Percentiles rank a stretch among this genome's conserved stretches.
These are phyloP conservation scores for Xerus inauris DNA, from an alignment of 2,113 vertebrate species.

Conservation along the genomic window DNA sequence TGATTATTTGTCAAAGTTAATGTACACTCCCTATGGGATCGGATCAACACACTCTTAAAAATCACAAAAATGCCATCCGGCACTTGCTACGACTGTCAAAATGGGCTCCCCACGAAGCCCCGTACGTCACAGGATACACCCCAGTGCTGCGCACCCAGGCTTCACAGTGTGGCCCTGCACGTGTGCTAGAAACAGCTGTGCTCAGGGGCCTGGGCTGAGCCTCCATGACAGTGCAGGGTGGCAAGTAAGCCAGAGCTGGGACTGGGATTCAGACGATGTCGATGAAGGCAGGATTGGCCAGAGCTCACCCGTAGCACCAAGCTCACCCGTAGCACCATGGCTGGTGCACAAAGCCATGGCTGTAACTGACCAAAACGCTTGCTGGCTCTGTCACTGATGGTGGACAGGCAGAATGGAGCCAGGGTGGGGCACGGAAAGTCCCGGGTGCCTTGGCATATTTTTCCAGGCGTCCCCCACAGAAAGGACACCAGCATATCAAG, in stretches of 20 bases:
- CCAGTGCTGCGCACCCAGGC: no score
- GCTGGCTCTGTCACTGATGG: not conserved
- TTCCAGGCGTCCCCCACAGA: not conserved
- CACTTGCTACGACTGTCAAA: not conserved
- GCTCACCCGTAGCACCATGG: not conserved
- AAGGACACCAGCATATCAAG: rapidly evolving
- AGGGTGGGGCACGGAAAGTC: not conserved
- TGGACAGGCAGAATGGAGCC: not conserved
- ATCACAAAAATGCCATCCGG: not conserved
- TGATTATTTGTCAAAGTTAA: not conserved
- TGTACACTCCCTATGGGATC: rapidly evolving
- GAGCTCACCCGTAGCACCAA: not conserved
- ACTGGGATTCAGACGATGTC: not conserved
- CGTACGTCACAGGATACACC: not conserved
- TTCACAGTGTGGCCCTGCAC: not conserved
- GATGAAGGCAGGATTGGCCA: not conserved
- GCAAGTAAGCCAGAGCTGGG: not conserved
- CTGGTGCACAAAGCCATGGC: not conserved
- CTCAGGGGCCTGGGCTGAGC: no score
- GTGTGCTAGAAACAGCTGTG: not conserved
- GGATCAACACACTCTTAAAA: constrained; percentile 24
- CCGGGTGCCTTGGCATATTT: not conserved
- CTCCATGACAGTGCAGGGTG: not conserved
- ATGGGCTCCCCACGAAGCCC: not conserved
- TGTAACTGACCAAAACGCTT: not conserved